Evolutionary conservation across 2,113 vertebrate genomes (phyloP).

Genomic region (Collichthys lucidus): DNA sequence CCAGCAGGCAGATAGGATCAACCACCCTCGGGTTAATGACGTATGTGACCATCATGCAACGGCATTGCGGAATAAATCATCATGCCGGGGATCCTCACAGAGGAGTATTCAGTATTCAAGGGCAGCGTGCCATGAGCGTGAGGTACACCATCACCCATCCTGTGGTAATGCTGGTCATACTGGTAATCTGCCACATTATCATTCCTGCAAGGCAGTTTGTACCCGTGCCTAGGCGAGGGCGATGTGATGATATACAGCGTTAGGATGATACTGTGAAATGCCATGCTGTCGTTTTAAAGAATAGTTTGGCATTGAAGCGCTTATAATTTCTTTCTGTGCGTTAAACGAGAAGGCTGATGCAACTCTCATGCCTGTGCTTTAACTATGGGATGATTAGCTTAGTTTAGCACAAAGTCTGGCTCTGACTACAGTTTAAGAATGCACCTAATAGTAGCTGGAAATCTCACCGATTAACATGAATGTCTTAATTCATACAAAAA

Average conservation of each 20-base stretch:
- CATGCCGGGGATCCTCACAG: background rate
- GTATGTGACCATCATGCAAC: slow-evolving; percentile 48
- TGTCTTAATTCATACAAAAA: background rate
- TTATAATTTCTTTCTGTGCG: background rate
- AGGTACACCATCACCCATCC: slow-evolving; percentile 39
- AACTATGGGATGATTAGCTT: background rate
- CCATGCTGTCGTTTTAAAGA: slow-evolving; percentile 3
- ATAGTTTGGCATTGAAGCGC: background rate
- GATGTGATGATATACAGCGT: background rate
- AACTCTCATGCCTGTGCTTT: background rate
- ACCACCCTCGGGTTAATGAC: slow-evolving; percentile 46
- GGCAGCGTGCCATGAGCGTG: slow-evolving; percentile 3
- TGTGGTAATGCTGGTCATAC: slow-evolving; percentile 42
- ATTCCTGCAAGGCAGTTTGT: slow-evolving; percentile 5
- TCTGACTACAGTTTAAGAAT: background rate
- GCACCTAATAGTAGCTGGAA: no score
- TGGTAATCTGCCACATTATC: slow-evolving; percentile 23
- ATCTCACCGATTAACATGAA: no score
- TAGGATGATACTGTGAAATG: background rate
- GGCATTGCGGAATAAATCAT: slow-evolving; percentile 51
- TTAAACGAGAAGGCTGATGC: background rate
- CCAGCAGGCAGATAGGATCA: slow-evolving; percentile 62
- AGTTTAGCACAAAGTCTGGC: background rate
- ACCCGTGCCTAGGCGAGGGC: background rate
- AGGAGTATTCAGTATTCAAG: slow-evolving; percentile 1